Percentiles rank a stretch among this genome's conserved stretches.
These are phyloP conservation scores for Pseudolycoriella hygida DNA, from an alignment of 2,888 invertebrate species.

Conservation along the genomic window DNA sequence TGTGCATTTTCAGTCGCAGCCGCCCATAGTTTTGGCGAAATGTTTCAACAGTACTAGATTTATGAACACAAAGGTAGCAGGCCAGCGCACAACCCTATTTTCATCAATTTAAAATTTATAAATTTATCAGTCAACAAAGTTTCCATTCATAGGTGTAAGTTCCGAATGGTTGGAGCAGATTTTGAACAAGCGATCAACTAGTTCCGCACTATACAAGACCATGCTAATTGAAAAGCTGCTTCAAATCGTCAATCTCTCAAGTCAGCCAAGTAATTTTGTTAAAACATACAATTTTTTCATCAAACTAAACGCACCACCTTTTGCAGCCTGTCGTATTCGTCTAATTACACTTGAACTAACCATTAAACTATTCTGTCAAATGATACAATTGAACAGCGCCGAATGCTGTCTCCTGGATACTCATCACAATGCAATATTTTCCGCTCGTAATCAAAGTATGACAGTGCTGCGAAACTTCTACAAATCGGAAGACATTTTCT, in stretches of 20 bases:
- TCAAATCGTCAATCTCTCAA: slow-evolving; percentile 64
- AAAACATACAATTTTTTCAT: neutral
- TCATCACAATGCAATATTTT: slow-evolving; percentile 39
- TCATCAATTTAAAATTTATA: too few relatives aligned
- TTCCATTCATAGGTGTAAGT: slow-evolving; percentile 46
- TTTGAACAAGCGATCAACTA: slow-evolving; percentile 42
- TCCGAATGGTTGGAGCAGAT: slow-evolving; percentile 65
- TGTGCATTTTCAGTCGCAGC: too few relatives aligned
- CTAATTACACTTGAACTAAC: slow-evolving; percentile 83
- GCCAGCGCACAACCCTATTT: too few relatives aligned
- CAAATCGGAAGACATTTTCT: slow-evolving; percentile 94
- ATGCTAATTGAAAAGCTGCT: slow-evolving; percentile 68
- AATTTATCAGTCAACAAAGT: too few relatives aligned
- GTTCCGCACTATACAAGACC: slow-evolving; percentile 57
- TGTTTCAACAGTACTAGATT: too few relatives aligned
- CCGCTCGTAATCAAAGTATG: slow-evolving; percentile 64
- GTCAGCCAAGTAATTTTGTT: slow-evolving; percentile 57
- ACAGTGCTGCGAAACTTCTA: slow-evolving; percentile 78
- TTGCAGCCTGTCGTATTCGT: slow-evolving; percentile 64
- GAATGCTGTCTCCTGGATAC: slow-evolving; percentile 22
- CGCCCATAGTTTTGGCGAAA: too few relatives aligned
- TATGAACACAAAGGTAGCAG: too few relatives aligned
- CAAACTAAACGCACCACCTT: slow-evolving; percentile 2
- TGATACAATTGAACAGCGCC: slow-evolving; percentile 28
- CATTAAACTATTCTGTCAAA: slow-evolving; percentile 57